phyloP scores from a whole-genome alignment of 2,888 invertebrate species.

The Therioaphis trifolii region DNA sequence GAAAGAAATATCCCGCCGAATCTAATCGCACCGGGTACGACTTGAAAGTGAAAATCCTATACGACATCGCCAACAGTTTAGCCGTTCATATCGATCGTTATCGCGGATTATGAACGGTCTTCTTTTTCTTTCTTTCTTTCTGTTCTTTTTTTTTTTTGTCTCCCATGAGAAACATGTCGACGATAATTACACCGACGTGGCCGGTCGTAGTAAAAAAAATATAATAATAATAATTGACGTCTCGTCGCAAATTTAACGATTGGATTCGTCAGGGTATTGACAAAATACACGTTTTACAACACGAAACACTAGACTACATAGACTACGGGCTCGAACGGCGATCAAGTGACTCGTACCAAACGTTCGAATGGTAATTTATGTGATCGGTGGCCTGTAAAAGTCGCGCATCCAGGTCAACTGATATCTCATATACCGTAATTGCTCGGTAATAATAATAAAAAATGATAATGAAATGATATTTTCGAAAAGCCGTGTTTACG shows the following conservation, averaged over 20 bases:
- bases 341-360: not conserved
- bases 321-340: not conserved
- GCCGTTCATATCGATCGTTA: too few relatives aligned
- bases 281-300: conserved; percentile 8
- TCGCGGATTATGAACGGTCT: conserved; percentile 24
- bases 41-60: conserved; percentile 43
- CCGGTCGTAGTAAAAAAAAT: too few relatives aligned
- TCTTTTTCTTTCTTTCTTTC: not conserved
- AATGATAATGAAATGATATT: not conserved
- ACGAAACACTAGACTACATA: too few relatives aligned
- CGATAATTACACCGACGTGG: not conserved
- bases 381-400: conserved; percentile 59
- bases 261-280: conserved; percentile 27
- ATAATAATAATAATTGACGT: conserved; percentile 14
- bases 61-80: not conserved
- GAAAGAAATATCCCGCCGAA: conserved; percentile 53
- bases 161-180: not conserved
- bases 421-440: conserved; percentile 33
- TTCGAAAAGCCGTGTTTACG: not conserved
- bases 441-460: conserved; percentile 6
- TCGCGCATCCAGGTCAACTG: conserved; percentile 48
- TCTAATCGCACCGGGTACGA: conserved; percentile 12
- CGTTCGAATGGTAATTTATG: conserved; percentile 44
- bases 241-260: conserved; percentile 12
- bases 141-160: not conserved